Evolutionary conservation across 1,140 invertebrate genomes (phyloP).

Genomic region (Aphidius ervi): DNA sequence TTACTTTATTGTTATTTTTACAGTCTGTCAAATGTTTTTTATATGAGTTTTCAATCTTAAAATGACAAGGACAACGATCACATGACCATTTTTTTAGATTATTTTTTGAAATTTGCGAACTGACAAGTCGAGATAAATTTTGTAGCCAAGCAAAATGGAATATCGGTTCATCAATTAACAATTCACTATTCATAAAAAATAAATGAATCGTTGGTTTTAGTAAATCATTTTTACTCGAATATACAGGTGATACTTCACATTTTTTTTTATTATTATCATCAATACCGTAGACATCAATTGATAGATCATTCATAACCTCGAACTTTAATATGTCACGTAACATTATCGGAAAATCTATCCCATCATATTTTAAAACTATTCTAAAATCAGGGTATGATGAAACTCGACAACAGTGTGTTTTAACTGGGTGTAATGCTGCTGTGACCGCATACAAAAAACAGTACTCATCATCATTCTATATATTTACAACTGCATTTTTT

Average conservation of each 20-base stretch:
- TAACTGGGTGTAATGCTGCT: constrained; percentile 15
- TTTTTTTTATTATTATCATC: not conserved
- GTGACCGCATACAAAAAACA: constrained; percentile 21
- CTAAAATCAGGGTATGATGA: constrained; percentile 17
- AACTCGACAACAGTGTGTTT: not conserved
- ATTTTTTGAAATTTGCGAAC: not conserved
- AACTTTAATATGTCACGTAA: constrained; percentile 17
- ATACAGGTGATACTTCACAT: not conserved
- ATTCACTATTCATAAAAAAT: too few species aligned
- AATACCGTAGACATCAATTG: constrained; percentile 11
- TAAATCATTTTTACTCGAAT: not conserved
- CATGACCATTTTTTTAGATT: not conserved
- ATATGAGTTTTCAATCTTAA: not conserved
- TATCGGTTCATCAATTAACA: not conserved
- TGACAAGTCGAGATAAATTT: not conserved
- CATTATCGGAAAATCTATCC: constrained; percentile 23
- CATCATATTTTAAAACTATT: constrained; percentile 15
- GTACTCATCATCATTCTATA: constrained; percentile 15
- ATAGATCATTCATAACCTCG: constrained; percentile 24
- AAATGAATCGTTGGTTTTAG: not conserved
- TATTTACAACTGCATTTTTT: constrained; percentile 26
- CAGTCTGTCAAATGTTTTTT: not conserved
- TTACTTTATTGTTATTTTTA: not conserved
- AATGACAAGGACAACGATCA: not conserved
- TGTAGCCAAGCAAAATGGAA: constrained; percentile 2